Base-by-base conservation (phyloP, 1,140 invertebrate genomes). In the Trachelipus rathkii region DNA sequence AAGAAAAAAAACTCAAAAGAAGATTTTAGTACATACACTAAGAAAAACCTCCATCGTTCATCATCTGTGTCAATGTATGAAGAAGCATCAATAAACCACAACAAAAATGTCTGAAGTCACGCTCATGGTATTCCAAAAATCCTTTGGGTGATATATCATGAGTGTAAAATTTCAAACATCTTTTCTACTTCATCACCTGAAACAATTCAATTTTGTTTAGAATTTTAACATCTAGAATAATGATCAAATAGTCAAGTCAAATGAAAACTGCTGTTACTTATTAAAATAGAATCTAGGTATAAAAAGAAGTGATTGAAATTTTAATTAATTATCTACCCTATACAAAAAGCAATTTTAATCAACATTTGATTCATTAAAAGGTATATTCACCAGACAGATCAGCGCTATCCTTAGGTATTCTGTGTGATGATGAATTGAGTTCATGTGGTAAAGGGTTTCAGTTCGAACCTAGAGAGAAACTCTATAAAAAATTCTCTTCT, bases 11-110 rank as follows among this genome's bases (percentile, higher is more conserved):
- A 11, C 71, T 53, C 11, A 53, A 73, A 13, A 70, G n/a, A n/a
- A n/a, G n/a, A n/a, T n/a, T n/a, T n/a, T n/a, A n/a, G 21, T 80
- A 87, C 90, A 89, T 89, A 98, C 94, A 96, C 86, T 70, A 95
- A 89, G 85, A 95, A 97, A 84, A 93, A 96, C 53, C 89, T 89
- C 95, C 97, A 99, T 79, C 92, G 90, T 43, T 92, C 89, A 87
- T 99, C 97, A 85, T 95, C 93, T 4, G 92, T 88, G 86, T 98
- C 95, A 82, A 98, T 94, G 83, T 92, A 97, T 69, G 90, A 92
- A 11, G 92, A 92, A 7, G 93, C 95, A 88, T 98, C 96, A 82
- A 99, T 94, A 84, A 92, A 99, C 92, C 94, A 99, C 73, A 98
- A 84, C 11, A 98, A 86, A 83, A 98, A 96, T 8, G 94, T 95